Percentiles rank a stretch among this genome's conserved stretches.
phyloP scores from a whole-genome alignment of 35 echinoderm and acorn worm species.

The Acanthaster planci region DNA sequence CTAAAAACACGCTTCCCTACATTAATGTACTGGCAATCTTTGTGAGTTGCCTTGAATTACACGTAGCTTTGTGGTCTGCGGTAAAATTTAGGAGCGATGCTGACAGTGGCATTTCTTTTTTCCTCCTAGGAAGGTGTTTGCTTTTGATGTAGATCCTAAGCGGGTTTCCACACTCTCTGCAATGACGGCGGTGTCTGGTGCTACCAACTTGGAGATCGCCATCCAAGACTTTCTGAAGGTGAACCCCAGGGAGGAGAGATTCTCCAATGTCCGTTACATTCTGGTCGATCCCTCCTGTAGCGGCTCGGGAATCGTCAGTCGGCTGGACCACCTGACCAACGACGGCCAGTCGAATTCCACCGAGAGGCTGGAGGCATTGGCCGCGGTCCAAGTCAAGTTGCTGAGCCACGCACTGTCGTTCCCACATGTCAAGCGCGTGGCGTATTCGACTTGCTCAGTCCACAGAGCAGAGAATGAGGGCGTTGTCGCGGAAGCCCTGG shows the following conservation, averaged over 20 bases:
- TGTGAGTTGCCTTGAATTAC: too few relatives aligned
- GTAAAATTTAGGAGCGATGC: too few relatives aligned
- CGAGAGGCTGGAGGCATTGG: conserved; percentile 58
- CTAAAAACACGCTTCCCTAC: too few relatives aligned
- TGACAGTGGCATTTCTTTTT: background rate
- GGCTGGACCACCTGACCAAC: conserved; percentile 69
- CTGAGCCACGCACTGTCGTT: conserved; percentile 84
- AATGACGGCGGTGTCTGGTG: conserved; percentile 50
- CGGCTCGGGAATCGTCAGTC: conserved; percentile 80
- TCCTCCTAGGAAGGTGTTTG: conserved; percentile 77
- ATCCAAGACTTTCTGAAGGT: conserved; percentile 73
- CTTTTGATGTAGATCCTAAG: conserved; percentile 77
- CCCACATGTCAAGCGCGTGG: conserved; percentile 72
- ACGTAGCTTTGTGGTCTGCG: too few relatives aligned
- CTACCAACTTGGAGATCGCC: conserved; percentile 42
- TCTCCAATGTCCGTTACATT: conserved; percentile 62
- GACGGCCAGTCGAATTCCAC: background rate
- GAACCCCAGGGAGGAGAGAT: conserved; percentile 53
- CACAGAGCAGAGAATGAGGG: conserved; percentile 82
- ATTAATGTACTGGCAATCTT: too few relatives aligned
- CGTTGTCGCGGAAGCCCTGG: conserved; percentile 63
- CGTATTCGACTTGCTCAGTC: conserved; percentile 92
- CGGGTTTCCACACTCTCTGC: conserved; percentile 45
- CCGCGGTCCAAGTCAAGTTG: conserved; percentile 59
- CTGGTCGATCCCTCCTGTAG: conserved; percentile 91